Percentiles rank a stretch among this genome's conserved stretches.
phyloP scores from a whole-genome alignment of 2,888 invertebrate genomes.

The Standfussiana lucernea region DNA sequence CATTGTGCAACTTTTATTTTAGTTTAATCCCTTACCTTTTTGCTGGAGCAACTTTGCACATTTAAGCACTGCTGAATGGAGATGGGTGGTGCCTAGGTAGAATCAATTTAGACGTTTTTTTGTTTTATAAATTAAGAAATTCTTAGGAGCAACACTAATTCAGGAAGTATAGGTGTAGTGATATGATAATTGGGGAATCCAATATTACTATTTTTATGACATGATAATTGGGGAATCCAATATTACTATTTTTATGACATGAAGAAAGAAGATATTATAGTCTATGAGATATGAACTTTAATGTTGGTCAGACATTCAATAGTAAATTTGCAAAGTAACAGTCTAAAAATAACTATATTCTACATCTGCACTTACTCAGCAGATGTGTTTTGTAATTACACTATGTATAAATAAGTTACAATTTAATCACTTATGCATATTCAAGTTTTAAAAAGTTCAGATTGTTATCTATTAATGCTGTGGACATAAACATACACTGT shows the following conservation, averaged over 20 bases:
- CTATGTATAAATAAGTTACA: not conserved
- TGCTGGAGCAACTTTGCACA: not conserved
- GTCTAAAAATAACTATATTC: slow-evolving; percentile 6
- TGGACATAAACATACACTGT: slow-evolving; percentile 60
- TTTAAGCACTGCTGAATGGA: not conserved
- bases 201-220: too few relatives aligned
- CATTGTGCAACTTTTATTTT: slow-evolving; percentile 16
- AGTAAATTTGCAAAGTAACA: slow-evolving; percentile 9
- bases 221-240: not conserved
- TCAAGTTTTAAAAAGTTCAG: slow-evolving; percentile 21
- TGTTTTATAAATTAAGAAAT: not conserved
- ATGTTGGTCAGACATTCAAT: not conserved
- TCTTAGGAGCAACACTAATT: not conserved
- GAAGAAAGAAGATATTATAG: not conserved
- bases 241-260: not conserved
- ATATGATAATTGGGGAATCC: too few relatives aligned
- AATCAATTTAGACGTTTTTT: not conserved
- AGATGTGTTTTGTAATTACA: slow-evolving; percentile 20
- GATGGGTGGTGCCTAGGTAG: not conserved
- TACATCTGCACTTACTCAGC: slow-evolving; percentile 7
- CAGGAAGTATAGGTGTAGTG: not conserved
- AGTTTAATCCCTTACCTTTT: not conserved
- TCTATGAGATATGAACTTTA: not conserved
- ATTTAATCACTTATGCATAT: slow-evolving; percentile 4
- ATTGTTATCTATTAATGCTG: slow-evolving; percentile 47